Percentiles rank a stretch among this genome's conserved stretches.
Evolutionary conservation across 2,113 vertebrate genomes (phyloP).

Genomic region (Sapajus apella): DNA sequence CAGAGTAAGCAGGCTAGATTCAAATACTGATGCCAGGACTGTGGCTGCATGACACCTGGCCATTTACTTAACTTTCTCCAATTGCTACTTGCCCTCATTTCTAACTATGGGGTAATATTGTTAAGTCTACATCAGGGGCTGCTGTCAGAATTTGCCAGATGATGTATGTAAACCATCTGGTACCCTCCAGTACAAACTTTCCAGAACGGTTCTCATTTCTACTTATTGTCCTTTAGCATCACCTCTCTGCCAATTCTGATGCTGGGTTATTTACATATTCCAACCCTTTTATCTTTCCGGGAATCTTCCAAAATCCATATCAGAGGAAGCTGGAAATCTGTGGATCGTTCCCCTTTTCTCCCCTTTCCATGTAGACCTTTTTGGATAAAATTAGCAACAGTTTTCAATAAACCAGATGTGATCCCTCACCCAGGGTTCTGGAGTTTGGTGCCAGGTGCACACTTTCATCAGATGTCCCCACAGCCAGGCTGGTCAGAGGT

Average conservation of each 20-base stretch:
- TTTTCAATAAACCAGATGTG: background rate
- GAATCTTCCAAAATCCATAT: background rate
- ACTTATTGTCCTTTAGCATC: background rate
- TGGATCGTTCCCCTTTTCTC: background rate
- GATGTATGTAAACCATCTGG: accelerated
- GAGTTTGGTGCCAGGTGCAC: no score
- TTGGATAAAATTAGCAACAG: background rate
- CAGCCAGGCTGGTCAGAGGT: background rate
- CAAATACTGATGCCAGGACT: background rate
- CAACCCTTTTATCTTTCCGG: background rate
- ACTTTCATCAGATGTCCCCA: background rate
- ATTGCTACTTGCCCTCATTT: background rate
- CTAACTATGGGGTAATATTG: background rate
- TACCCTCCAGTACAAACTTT: background rate
- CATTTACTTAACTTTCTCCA: background rate
- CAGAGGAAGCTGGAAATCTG: background rate
- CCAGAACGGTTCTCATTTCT: background rate
- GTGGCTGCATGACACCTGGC: background rate
- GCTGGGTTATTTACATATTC: background rate
- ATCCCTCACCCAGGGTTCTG: background rate
- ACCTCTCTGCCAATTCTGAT: background rate
- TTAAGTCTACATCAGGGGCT: background rate
- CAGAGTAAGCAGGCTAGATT: background rate
- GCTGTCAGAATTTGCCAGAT: background rate
- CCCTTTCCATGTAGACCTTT: background rate